These are phyloP conservation scores for Dromius quadrimaculatus DNA, from an alignment of 2,888 invertebrate species.

Conservation along the genomic window DNA sequence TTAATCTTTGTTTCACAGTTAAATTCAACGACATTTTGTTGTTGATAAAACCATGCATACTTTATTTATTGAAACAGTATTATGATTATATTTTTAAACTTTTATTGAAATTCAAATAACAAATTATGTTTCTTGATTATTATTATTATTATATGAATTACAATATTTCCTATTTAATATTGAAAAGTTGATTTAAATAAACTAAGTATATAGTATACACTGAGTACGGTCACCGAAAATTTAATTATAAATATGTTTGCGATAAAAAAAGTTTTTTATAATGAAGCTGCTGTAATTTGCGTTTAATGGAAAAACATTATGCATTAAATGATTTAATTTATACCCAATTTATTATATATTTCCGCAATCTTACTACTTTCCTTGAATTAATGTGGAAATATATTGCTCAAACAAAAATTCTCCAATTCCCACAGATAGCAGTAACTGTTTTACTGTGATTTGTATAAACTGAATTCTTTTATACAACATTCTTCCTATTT, in stretches of 20 bases:
- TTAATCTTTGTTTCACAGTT: too few relatives aligned
- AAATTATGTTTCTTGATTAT: background rate
- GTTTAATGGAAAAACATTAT: conserved; percentile 21
- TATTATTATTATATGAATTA: background rate
- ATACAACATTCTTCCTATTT: too few relatives aligned
- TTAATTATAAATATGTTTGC: conserved; percentile 8
- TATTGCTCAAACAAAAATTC: too few relatives aligned
- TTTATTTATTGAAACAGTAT: background rate
- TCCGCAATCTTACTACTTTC: too few relatives aligned
- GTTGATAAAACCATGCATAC: background rate
- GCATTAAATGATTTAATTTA: conserved; percentile 1
- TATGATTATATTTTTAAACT: background rate
- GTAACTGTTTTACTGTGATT: too few relatives aligned
- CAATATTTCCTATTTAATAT: background rate
- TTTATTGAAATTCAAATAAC: background rate
- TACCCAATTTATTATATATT: too few relatives aligned
- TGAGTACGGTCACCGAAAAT: background rate
- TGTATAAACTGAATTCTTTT: too few relatives aligned
- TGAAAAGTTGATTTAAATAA: background rate
- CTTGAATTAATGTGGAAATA: too few relatives aligned
- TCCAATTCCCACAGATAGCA: too few relatives aligned
- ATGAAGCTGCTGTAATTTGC: background rate
- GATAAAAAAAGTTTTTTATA: conserved; percentile 24
- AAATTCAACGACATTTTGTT: too few relatives aligned
- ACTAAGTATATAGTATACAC: background rate